A percentile compares a stretch with the other conserved stretches of the same genome.
Conservation (phyloP, 2,113 vertebrate genomes). For the Diglossa brunneiventris region DNA sequence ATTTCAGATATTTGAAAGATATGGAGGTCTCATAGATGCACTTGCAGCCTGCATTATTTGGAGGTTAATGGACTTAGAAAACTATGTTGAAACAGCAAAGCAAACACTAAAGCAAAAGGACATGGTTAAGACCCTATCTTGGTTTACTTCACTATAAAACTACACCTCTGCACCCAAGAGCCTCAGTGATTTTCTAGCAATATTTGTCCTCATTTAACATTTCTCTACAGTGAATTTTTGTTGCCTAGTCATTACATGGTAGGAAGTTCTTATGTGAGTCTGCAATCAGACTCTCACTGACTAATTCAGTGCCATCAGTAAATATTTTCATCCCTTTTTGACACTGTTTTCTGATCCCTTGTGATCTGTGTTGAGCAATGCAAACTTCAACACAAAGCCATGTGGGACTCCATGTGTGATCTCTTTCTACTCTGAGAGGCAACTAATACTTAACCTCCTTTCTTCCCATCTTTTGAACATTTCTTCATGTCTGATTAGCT, state of each 20-base stretch:
- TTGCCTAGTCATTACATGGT: background rate
- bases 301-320: background rate
- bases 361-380: background rate
- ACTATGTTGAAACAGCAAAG: constrained; percentile 15
- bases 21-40: background rate
- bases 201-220: background rate
- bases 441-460: background rate
- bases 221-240: background rate
- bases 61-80: constrained; percentile 25
- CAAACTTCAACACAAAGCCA: background rate
- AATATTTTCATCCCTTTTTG: background rate
- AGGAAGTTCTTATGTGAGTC: background rate
- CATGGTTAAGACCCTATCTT: background rate
- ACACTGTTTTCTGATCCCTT: background rate
- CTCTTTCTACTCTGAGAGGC: background rate
- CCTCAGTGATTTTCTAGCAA: background rate
- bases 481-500: constrained; percentile 8
- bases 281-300: background rate
- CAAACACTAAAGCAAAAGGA: constrained; percentile 13
- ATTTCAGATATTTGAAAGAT: background rate
- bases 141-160: background rate
- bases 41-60: background rate
- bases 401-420: background rate
- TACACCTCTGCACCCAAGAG: background rate
- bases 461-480: background rate